These are phyloP conservation scores for Scolopax bukidnonensis DNA, from an alignment of 2,797 vertebrate species.

Conservation along the genomic window DNA sequence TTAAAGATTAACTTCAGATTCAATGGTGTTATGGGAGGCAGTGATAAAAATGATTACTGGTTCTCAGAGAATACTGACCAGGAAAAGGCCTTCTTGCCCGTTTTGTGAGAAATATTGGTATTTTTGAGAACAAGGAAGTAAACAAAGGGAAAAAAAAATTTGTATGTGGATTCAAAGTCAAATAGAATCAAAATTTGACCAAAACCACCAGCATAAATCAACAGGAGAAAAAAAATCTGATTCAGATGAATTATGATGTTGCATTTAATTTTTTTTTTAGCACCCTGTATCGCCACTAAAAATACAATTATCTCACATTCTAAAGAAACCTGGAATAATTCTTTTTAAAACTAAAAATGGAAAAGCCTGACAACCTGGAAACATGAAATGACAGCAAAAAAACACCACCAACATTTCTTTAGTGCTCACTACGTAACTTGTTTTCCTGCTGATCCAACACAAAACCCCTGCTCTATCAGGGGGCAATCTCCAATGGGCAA, in stretches of 20 bases:
- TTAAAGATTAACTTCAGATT: background rate
- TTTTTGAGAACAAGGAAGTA: background rate
- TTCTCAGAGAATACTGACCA: background rate
- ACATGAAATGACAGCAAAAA: background rate
- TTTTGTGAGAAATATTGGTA: background rate
- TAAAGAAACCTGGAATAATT: background rate
- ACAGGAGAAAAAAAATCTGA: background rate
- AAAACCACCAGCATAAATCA: background rate
- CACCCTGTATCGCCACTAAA: background rate
- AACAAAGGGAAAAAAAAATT: background rate
- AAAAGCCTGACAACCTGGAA: background rate
- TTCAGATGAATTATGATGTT: background rate
- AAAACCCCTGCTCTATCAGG: background rate
- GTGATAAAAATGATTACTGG: background rate
- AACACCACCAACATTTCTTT: background rate
- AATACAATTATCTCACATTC: background rate
- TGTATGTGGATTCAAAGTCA: background rate
- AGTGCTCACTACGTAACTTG: rapidly evolving
- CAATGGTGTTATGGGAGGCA: background rate
- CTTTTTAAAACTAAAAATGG: background rate
- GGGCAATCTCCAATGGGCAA: too few relatives aligned
- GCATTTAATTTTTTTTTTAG: background rate
- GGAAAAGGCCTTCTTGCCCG: background rate
- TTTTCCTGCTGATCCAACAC: background rate
- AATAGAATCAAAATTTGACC: background rate